These are phyloP conservation scores for Limnephilus lunatus DNA, from an alignment of 2,888 invertebrate genomes.

Conservation along the genomic window DNA sequence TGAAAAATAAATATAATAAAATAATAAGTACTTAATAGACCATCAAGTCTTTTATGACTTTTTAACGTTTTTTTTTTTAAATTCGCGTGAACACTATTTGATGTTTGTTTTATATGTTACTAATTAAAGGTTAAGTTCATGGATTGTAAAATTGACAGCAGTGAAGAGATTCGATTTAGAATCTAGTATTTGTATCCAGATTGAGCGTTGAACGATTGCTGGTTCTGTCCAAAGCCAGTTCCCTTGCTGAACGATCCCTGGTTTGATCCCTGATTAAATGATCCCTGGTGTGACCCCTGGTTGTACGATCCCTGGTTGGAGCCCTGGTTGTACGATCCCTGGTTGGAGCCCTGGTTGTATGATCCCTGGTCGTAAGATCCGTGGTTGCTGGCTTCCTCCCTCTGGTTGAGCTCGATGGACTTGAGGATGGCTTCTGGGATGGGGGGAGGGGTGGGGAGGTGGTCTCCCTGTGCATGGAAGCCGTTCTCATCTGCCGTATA, in stretches of 20 bases:
- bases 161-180: too few species aligned
- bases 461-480: constrained; percentile 77
- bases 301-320: not conserved
- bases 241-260: not conserved
- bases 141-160: too few species aligned
- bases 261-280: not conserved
- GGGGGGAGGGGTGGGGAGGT: constrained; percentile 79
- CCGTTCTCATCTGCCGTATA: constrained; percentile 80
- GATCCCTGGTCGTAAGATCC: not conserved
- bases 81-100: too few species aligned
- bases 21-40: too few species aligned
- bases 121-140: too few species aligned
- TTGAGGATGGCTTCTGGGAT: constrained; percentile 79
- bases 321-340: constrained; percentile 30
- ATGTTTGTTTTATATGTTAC: too few species aligned
- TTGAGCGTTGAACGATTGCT: constrained; percentile 48
- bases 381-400: constrained; percentile 54
- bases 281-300: not conserved
- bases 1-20: too few species aligned
- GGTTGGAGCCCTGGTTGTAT: constrained; percentile 31
- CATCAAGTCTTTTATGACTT: too few species aligned
- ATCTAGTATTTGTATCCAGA: constrained; percentile 55
- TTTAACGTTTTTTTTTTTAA: too few species aligned
- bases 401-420: constrained; percentile 71
- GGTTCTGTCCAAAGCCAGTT: not conserved